Evolutionary conservation across 2,797 vertebrate genomes (phyloP), one percentile per base, ranked within the genome.

Genomic region (Pygocentrus nattereri): DNA sequence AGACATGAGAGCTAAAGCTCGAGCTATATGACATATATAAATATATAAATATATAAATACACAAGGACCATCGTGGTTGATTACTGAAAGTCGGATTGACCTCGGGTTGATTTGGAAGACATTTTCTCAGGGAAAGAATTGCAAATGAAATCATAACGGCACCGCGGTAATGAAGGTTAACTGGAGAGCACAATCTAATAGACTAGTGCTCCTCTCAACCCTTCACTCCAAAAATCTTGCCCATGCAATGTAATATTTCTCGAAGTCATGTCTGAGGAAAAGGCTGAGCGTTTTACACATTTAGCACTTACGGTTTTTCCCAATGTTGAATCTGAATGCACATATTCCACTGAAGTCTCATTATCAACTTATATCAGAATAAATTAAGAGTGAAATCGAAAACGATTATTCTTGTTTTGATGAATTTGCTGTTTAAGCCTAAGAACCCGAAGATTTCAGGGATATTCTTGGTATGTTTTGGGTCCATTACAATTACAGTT

Each of bases 111-210:
- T 85, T 88, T 81, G 38, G 18, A 59, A 79, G 62, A 41, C 49
- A 34, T 74, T 79, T 84, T 77, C 23, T 54, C 44, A 44, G 61
- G 75, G 58, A 76, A 82, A 27, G 41, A 80, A 78, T 77, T 85
- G 81, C 79, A 83, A 85, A 87, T 82, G 74, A 79, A 87, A 81
- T 72, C 76, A 84, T 79, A 69, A 74, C 30, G 5, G 64, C 41
- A 68, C 56, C 21, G 54, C 27, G 34, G 31, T 82, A 83, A 75
- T 73, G 65, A 83, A 85, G 80, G 80, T 84, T 79, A 86, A 70
- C 69, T 44, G 71, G 69, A 76, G 81, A 68, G 78, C 59, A 61
- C 27, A 21, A 76, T 76, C 74, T 74, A 76, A 76, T 76, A 82
- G 79, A 76, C 49, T 41, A 1, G 25, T n/a, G 62, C n/a, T 31